These are phyloP conservation scores for Azemiops feae DNA, from an alignment of 2,113 vertebrate species.

Conservation along the genomic window DNA sequence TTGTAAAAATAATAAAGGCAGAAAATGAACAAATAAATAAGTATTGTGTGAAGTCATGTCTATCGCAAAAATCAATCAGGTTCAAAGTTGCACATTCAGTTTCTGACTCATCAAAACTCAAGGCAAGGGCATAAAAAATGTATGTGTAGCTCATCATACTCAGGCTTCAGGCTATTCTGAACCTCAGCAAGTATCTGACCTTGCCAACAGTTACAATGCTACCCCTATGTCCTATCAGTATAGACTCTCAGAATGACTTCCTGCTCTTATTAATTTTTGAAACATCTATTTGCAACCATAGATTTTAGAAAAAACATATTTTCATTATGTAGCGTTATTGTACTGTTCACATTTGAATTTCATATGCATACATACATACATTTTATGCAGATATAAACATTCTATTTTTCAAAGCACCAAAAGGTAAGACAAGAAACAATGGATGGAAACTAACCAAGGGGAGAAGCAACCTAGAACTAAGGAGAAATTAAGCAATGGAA, in stretches of 20 bases:
- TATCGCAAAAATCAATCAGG: not conserved
- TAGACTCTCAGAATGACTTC: not conserved
- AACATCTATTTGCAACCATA: not conserved
- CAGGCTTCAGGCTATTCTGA: not conserved
- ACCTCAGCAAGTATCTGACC: not conserved
- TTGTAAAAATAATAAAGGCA: not conserved
- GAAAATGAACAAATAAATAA: not conserved
- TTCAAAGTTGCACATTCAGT: not conserved
- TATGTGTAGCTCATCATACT: not conserved
- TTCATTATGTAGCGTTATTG: slow-evolving; percentile 7
- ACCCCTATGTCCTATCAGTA: slow-evolving; percentile 15
- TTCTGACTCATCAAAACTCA: not conserved
- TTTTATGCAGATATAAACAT: not conserved
- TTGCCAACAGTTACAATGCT: not conserved
- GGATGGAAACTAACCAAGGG: no score
- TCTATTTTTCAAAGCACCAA: not conserved
- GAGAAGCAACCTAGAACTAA: no score
- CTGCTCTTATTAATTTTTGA: not conserved
- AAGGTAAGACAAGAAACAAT: not conserved
- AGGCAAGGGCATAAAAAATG: not conserved
- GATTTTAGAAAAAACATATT: not conserved
- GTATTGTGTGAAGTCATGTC: not conserved
- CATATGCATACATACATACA: slow-evolving; percentile 34
- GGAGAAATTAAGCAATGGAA: no score
- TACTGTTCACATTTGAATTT: slow-evolving; percentile 54